phyloP scores from a whole-genome alignment of 2,888 invertebrate species.

The Torymus texanus region DNA sequence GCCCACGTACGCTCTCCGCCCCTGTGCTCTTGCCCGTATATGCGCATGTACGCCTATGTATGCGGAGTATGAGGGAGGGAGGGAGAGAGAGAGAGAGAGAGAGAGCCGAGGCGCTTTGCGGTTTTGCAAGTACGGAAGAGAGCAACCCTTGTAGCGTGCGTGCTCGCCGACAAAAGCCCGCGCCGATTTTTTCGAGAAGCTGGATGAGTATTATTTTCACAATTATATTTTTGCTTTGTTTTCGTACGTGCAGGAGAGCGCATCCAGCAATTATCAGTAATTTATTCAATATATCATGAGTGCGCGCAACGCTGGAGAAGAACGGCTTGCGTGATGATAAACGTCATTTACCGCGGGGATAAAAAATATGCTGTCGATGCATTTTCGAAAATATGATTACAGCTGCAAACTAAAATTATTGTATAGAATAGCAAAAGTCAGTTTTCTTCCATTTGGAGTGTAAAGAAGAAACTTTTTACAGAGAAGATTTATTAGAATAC shows the following conservation, averaged over 20 bases:
- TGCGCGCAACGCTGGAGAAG: not conserved
- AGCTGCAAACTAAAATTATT: too few species aligned
- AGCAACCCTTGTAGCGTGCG: conserved; percentile 19
- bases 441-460: too few species aligned
- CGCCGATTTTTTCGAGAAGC: conserved; percentile 1
- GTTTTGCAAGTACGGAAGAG: conserved; percentile 5
- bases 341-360: conserved; percentile 4
- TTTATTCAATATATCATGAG: conserved; percentile 32
- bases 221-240: conserved; percentile 26
- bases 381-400: too few species aligned
- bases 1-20: conserved; percentile 28
- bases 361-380: not conserved
- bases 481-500: too few species aligned
- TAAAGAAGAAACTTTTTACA: too few species aligned
- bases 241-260: not conserved
- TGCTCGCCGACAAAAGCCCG: conserved; percentile 36
- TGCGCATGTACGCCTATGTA: not conserved
- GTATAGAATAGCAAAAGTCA: too few species aligned
- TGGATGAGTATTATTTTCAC: conserved; percentile 10
- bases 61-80: too few species aligned
- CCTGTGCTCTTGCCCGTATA: not conserved
- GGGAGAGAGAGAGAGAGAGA: too few species aligned
- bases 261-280: conserved; percentile 36
- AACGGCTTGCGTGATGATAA: not conserved
- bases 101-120: not conserved